Percentiles rank a stretch among this genome's conserved stretches.
Evolutionary conservation across 1,140 invertebrate species (phyloP).

Genomic region (Diabrotica virgifera): DNA sequence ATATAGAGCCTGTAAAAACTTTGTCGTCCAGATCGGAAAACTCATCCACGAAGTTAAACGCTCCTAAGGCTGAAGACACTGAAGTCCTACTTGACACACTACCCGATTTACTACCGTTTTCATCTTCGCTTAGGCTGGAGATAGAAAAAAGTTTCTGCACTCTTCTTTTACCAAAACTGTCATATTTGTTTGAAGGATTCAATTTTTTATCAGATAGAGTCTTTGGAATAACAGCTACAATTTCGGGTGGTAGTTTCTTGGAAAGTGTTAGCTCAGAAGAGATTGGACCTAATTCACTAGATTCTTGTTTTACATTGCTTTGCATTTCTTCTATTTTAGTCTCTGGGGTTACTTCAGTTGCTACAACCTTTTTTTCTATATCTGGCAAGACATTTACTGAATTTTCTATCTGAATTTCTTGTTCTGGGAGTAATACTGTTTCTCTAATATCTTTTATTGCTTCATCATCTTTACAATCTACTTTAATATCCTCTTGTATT

Average conservation of each 20-base stretch:
- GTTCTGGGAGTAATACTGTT: too few species aligned
- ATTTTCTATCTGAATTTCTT: too few species aligned
- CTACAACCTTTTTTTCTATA: too few species aligned
- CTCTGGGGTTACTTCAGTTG: too few species aligned
- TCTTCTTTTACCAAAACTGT: conserved; percentile 33
- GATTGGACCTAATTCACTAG: too few species aligned
- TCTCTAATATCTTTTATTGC: too few species aligned
- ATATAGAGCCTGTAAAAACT: conserved; percentile 33
- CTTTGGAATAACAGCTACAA: conserved; percentile 37
- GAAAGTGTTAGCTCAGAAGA: too few species aligned
- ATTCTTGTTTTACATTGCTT: too few species aligned
- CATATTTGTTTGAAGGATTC: conserved; percentile 23
- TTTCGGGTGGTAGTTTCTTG: conserved; percentile 35
- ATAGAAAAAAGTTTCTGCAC: conserved; percentile 35
- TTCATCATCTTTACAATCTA: too few species aligned
- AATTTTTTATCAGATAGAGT: conserved; percentile 25
- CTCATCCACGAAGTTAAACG: conserved; percentile 30
- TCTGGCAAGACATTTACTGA: too few species aligned
- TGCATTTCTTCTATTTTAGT: too few species aligned
- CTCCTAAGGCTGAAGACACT: conserved; percentile 25
- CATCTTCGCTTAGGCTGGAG: conserved; percentile 20
- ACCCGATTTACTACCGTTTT: conserved; percentile 6
- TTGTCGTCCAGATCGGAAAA: conserved; percentile 38
- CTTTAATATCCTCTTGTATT: too few species aligned
- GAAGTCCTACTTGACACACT: conserved; percentile 25